Base-by-base conservation (phyloP, 2,888 invertebrate genomes). In the Nomada goodeniana region DNA sequence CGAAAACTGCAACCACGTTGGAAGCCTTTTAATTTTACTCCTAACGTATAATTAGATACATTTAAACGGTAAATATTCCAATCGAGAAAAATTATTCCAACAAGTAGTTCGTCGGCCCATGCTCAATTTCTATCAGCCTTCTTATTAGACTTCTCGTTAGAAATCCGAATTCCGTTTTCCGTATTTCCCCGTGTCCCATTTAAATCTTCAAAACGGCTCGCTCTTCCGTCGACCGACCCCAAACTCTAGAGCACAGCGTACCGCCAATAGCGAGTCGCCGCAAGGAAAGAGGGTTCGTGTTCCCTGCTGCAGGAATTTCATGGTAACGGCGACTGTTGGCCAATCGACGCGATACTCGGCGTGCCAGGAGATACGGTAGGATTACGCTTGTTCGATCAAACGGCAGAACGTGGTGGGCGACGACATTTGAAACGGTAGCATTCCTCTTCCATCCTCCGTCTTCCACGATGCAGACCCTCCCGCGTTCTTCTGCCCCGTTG, bases 401-500 rank as follows among this genome's bases (percentile, higher is more conserved):
- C 61, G 26, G 59, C 47, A 52, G 74, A 47, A 23, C 44, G 68
- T 18, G 26, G 26, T 53, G 50, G n/a, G 23, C 36, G 50, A 52
- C n/a, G 26, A 61, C 18, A 7, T 10, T 42, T 44, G 1, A 26
- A 76, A 71, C 80, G 76, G 76, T 72, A 72, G 71, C 71, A 57
- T 77, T 72, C 67, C n/a, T 53, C 50, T 60, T 75, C 47, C 53
- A 55, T 50, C 57, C 60, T 61, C 23, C 26, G 15, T n/a, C 42
- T 18, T 36, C 53, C 13, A 1, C 53, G 53, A 2, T n/a, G n/a
- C n/a, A n/a, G 10, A 9, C n/a, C 53, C 9, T 0, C 13, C 13
- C 47, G 47, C 15, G 47, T 36, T 74, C 64, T 64, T 65, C 63
- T 63, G 13, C 23, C 23, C 42, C 26, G 10, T 0, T 0, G 15